phyloP scores from a whole-genome alignment of 2,113 vertebrate genomes.

The Oryzias woworae region DNA sequence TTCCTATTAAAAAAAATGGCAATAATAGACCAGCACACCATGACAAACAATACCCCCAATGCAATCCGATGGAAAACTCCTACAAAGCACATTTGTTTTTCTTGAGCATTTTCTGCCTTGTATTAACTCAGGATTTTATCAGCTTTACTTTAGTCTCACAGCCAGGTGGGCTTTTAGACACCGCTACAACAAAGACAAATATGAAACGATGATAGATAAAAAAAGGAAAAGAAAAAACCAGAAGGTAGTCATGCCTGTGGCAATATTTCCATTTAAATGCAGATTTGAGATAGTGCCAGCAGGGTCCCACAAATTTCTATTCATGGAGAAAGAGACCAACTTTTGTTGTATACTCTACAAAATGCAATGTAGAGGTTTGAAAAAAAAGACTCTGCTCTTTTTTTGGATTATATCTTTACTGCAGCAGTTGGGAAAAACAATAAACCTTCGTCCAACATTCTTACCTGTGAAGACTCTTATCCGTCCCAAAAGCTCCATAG shows the following conservation, averaged over 20 bases:
- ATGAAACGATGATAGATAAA: constrained; percentile 51
- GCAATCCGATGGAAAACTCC: background rate
- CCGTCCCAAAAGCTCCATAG: too few relatives aligned
- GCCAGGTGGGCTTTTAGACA: constrained; percentile 33
- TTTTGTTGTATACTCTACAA: constrained; percentile 28
- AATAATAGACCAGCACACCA: constrained; percentile 3
- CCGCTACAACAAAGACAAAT: constrained; percentile 37
- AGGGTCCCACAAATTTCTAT: constrained; percentile 50
- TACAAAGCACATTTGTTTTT: background rate
- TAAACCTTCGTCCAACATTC: constrained; percentile 40
- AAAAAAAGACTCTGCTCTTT: constrained; percentile 43
- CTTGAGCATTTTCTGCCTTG: background rate
- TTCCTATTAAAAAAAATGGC: constrained; percentile 12
- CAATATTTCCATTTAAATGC: constrained; percentile 82
- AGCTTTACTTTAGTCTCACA: constrained; percentile 18
- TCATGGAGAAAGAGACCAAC: constrained; percentile 45
- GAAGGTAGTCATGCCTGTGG: constrained; percentile 43
- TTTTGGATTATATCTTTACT: constrained; percentile 59
- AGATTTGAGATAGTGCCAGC: constrained; percentile 68
- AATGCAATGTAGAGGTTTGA: constrained; percentile 51
- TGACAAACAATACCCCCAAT: too few relatives aligned
- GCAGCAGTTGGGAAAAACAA: constrained; percentile 24
- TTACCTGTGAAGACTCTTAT: background rate
- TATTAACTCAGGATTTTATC: constrained; percentile 18
- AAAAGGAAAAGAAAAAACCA: constrained; percentile 56